Conservation (phyloP, 2,113 vertebrate species). For the Romanogobio albipinnatus region DNA sequence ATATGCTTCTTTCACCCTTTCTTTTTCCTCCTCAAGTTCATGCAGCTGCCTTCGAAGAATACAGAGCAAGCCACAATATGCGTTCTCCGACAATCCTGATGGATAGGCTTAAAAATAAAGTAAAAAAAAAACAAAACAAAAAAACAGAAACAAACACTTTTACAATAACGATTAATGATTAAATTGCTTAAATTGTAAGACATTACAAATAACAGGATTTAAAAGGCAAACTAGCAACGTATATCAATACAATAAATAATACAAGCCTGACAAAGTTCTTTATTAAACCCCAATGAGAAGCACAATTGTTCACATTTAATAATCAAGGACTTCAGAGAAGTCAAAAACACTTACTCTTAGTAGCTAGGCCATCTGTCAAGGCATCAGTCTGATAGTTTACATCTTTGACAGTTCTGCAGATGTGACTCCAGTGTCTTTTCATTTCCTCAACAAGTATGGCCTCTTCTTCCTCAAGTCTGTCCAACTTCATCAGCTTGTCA, state of each 20-base stretch:
- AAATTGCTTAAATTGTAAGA: too few species aligned
- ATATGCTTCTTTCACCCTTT: not conserved
- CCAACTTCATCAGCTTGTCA: conserved; percentile 1
- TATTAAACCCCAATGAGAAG: too few species aligned
- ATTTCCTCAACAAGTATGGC: not conserved
- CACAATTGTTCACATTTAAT: not conserved
- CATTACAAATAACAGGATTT: not conserved
- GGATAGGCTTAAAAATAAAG: not conserved
- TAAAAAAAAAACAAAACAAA: too few species aligned
- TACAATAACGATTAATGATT: too few species aligned
- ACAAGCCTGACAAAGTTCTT: too few species aligned
- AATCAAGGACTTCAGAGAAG: not conserved
- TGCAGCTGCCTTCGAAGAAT: not conserved
- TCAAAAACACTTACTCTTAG: not conserved
- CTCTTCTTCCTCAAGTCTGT: conserved; percentile 1
- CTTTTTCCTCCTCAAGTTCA: not conserved
- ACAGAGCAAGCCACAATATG: not conserved
- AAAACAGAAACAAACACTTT: too few species aligned
- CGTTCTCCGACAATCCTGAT: not conserved
- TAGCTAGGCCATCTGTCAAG: not conserved
- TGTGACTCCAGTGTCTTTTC: not conserved
- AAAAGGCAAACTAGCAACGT: too few species aligned
- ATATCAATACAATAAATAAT: too few species aligned
- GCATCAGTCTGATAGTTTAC: not conserved
- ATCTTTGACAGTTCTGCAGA: not conserved